Percentiles rank a stretch among this genome's conserved stretches.
Evolutionary conservation across 1,140 invertebrate genomes (phyloP).

Genomic region (Drosophila micromelanica): DNA sequence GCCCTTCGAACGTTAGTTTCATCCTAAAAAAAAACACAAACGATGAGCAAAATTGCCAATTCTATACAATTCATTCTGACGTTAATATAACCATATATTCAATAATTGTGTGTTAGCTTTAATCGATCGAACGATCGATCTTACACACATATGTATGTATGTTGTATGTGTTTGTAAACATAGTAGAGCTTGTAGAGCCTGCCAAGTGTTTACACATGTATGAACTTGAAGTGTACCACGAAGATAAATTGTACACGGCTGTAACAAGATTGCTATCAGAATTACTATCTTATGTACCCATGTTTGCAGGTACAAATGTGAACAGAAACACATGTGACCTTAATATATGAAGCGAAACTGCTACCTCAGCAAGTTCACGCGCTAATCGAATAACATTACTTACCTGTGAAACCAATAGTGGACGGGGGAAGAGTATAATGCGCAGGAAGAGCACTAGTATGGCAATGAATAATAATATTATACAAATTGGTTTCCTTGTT

Average conservation of each 20-base stretch:
- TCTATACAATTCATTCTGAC: too few relatives aligned
- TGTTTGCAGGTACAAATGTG: not conserved
- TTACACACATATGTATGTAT: too few relatives aligned
- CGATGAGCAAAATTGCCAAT: too few relatives aligned
- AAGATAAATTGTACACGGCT: too few relatives aligned
- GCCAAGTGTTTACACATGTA: too few relatives aligned
- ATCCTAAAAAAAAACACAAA: conserved; percentile 4
- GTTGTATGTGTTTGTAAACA: too few relatives aligned
- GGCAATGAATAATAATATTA: conserved; percentile 40
- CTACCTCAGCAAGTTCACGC: conserved; percentile 1
- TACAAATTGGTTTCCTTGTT: conserved; percentile 53
- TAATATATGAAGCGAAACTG: not conserved
- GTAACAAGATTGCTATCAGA: too few relatives aligned
- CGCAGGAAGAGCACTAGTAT: conserved; percentile 43
- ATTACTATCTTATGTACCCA: not conserved
- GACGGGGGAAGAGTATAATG: conserved; percentile 36
- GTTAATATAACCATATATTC: too few relatives aligned
- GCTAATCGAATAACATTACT: conserved; percentile 20
- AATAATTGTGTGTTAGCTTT: too few relatives aligned
- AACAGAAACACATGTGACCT: not conserved
- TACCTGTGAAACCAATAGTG: conserved; percentile 31
- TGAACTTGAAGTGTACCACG: too few relatives aligned
- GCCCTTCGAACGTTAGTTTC: conserved; percentile 8
- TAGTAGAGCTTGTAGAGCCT: too few relatives aligned
- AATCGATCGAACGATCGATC: too few relatives aligned